Evolutionary conservation across 2,113 vertebrate species (phyloP).

Genomic region (Indicator indicator): DNA sequence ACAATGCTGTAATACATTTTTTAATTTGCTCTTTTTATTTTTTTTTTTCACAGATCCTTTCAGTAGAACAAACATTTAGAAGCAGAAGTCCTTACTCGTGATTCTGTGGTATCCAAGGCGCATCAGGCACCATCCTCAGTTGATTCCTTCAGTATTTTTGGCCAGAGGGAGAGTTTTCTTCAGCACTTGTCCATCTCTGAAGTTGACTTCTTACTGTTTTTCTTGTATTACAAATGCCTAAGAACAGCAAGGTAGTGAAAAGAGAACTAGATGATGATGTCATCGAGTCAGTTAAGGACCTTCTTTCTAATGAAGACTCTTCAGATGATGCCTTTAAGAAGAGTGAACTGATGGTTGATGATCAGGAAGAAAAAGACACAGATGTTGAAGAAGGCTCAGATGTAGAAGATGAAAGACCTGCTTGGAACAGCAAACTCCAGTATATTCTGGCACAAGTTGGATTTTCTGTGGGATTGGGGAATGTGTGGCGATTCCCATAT

Average conservation of each 20-base stretch:
- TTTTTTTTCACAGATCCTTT: constrained; percentile 46
- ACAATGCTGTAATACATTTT: neutral
- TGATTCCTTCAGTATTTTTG: constrained; percentile 6
- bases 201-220: neutral
- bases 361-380: constrained; percentile 83
- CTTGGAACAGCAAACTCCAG: constrained; percentile 97
- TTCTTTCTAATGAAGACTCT: constrained; percentile 95
- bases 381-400: constrained; percentile 86
- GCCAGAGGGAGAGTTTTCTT: neutral
- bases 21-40: neutral
- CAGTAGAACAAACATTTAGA: neutral
- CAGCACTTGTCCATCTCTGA: neutral
- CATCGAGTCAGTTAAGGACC: constrained; percentile 94
- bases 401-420: constrained; percentile 88
- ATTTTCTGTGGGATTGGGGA: constrained; percentile 97
- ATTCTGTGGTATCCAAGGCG: constrained; percentile 36
- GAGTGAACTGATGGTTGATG: constrained; percentile 87
- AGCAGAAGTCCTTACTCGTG: constrained; percentile 9
- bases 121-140: neutral
- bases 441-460: constrained; percentile 98
- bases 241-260: constrained; percentile 96
- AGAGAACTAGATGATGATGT: constrained; percentile 96
- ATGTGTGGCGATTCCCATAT: constrained; percentile 98
- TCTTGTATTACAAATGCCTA: constrained; percentile 89
- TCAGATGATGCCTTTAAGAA: constrained; percentile 94